Base-by-base conservation (phyloP, 2,113 vertebrate genomes). In the Eretmochelys imbricata region DNA sequence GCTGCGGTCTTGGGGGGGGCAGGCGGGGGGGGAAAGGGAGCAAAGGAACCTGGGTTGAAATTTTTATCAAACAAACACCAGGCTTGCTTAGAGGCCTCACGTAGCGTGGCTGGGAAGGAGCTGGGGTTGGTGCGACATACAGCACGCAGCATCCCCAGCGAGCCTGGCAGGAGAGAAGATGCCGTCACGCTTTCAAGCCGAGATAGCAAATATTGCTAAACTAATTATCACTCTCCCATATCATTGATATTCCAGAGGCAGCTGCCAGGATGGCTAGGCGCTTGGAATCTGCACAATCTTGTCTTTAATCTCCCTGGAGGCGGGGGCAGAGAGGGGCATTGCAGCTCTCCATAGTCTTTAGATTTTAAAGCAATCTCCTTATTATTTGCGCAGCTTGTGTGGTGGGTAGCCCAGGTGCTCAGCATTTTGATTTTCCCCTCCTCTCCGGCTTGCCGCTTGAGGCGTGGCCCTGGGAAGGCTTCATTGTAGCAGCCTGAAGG, bases 1-100 rank as follows among this genome's bases (percentile, higher is more conserved):
- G 65, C n/a, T 22, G 65, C 2, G 22, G 10, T 0, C 0, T 13
- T 0, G 0, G 10, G 31, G 4, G 5, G 27, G 31, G 82, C 14
- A 49, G 62, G 16, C 3, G 2, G 48, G 59, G 7, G 7, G 81
- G 5, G 8, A 10, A 2, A 11, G 59, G 35, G 80, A 11, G 22
- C 59, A 93, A 13, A 81, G n/a, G 9, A 85, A 48, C 53, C 62
- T 42, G 5, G 25, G 42, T 8, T 78, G 24, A 48, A 78, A 78
- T 46, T 46, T 42, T 48, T 78, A 12, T 78, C 65, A 72, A 38
- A 62, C 59, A 42, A 42, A 46, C 11, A 4, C 72, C 24, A 76
- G 72, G 72, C 24, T 46, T 24, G 42, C 29, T 48, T 78, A 24
- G 25, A 46, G 42, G 75, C 38, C 13, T 76, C 72, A 7, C 5